These are phyloP conservation scores for Leptarthrus brevirostris DNA, from an alignment of 2,888 invertebrate genomes.

Conservation along the genomic window DNA sequence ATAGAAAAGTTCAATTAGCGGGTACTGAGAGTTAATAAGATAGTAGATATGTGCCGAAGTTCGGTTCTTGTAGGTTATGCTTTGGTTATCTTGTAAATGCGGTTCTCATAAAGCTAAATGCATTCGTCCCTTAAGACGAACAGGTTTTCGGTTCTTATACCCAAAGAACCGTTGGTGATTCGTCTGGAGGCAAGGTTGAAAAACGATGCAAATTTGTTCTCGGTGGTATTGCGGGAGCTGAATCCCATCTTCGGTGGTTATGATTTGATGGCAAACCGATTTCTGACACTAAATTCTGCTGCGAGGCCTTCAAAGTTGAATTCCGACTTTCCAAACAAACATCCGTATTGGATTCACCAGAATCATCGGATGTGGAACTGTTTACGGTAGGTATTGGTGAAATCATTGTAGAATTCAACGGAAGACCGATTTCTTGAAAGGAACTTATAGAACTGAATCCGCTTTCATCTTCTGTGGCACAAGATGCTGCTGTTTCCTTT, in stretches of 20 bases:
- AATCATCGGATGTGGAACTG: slow-evolving; percentile 52
- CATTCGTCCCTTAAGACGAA: slow-evolving; percentile 22
- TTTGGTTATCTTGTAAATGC: slow-evolving; percentile 50
- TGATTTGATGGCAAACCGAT: slow-evolving; percentile 44
- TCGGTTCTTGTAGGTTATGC: slow-evolving; percentile 24
- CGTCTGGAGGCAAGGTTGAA: slow-evolving; percentile 47
- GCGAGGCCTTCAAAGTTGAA: slow-evolving; percentile 61
- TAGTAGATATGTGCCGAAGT: neutral
- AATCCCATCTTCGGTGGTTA: slow-evolving; percentile 54
- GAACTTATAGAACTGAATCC: slow-evolving; percentile 88
- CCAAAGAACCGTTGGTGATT: slow-evolving; percentile 56
- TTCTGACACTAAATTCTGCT: neutral
- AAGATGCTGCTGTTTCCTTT: slow-evolving; percentile 51
- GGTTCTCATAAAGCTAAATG: slow-evolving; percentile 40
- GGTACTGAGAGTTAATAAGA: neutral
- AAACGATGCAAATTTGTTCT: slow-evolving; percentile 51
- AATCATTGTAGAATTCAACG: slow-evolving; percentile 60
- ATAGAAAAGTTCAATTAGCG: slow-evolving; percentile 10
- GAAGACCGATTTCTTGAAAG: slow-evolving; percentile 83
- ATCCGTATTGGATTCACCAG: slow-evolving; percentile 54
- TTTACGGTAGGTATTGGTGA: slow-evolving; percentile 27
- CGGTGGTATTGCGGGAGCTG: slow-evolving; percentile 53
- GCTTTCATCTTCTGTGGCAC: slow-evolving; percentile 79
- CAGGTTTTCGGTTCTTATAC: slow-evolving; percentile 50
- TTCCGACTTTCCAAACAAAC: slow-evolving; percentile 61